Percentiles rank a stretch among this genome's conserved stretches.
These are phyloP conservation scores for Sialia sialis DNA, from an alignment of 2,113 vertebrate species.

Conservation along the genomic window DNA sequence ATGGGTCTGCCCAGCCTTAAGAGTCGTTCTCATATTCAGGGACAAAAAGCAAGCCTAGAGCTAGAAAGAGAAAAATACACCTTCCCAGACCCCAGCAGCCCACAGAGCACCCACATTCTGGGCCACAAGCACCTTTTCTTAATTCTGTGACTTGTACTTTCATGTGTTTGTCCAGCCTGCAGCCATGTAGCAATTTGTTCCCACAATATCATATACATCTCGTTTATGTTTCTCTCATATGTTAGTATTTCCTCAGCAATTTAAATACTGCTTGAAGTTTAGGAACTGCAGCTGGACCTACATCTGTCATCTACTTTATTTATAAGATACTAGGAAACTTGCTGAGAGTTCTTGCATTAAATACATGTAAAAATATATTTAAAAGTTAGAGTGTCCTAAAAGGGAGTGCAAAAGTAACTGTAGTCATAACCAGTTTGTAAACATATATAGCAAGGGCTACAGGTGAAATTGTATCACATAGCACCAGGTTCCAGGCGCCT, in stretches of 20 bases:
- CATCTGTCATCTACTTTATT: background rate
- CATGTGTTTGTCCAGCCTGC: background rate
- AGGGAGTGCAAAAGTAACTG: background rate
- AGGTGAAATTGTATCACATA: background rate
- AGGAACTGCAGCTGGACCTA: background rate
- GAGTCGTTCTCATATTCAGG: fast-evolving
- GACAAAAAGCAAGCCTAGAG: background rate
- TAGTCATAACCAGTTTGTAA: background rate
- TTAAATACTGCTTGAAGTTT: background rate
- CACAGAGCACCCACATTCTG: too few species aligned
- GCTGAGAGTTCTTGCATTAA: background rate
- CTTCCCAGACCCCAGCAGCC: background rate
- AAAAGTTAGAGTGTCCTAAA: background rate
- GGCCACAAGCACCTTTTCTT: background rate
- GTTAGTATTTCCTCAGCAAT: background rate
- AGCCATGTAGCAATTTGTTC: background rate
- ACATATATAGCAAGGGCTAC: background rate
- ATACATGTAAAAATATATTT: background rate
- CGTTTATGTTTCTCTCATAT: background rate
- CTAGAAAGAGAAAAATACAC: background rate
- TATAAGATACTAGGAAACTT: background rate
- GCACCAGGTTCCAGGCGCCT: fast-evolving
- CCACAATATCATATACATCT: background rate
- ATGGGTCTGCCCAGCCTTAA: background rate
- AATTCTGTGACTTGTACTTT: background rate